Percentiles rank a stretch among this genome's conserved stretches.
These are phyloP conservation scores for Eubasilissa splendida DNA, from an alignment of 2,888 invertebrate species.

Conservation along the genomic window DNA sequence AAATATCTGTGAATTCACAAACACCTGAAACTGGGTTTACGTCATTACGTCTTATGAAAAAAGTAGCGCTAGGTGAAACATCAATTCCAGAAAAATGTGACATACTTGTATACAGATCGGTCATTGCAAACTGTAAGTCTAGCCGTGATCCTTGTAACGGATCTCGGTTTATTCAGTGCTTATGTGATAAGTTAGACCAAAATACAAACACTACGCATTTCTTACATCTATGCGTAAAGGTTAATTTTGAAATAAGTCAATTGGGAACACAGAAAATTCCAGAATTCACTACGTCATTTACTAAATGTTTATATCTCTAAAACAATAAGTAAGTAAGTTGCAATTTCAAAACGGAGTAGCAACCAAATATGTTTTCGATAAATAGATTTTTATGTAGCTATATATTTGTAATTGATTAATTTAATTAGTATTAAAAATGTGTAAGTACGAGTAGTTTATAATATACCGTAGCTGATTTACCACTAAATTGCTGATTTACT, in stretches of 20 bases:
- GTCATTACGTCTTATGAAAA: background rate
- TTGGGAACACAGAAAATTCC: slow-evolving; percentile 19
- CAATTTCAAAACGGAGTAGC: no score
- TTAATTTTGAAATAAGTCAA: slow-evolving; percentile 24
- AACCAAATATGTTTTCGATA: no score
- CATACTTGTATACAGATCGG: slow-evolving; percentile 28
- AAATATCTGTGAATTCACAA: slow-evolving; percentile 4
- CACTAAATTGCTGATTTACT: no score
- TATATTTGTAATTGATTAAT: no score
- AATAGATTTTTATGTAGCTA: no score
- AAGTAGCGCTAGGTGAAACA: background rate
- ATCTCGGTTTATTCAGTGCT: slow-evolving; percentile 44
- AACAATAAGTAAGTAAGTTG: background rate
- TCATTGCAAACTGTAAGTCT: slow-evolving; percentile 28
- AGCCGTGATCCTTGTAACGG: slow-evolving; percentile 28
- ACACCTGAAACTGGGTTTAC: background rate
- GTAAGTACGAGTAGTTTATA: no score
- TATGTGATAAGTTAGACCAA: slow-evolving; percentile 42
- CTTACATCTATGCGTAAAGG: slow-evolving; percentile 20
- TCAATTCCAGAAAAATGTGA: slow-evolving; percentile 41
- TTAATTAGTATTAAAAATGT: no score
- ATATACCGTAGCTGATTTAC: no score
- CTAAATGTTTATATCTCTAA: slow-evolving; percentile 30
- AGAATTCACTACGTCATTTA: slow-evolving; percentile 27
- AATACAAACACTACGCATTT: slow-evolving; percentile 10